phyloP scores from a whole-genome alignment of 2,113 vertebrate genomes.

The Brienomyrus longianalis region DNA sequence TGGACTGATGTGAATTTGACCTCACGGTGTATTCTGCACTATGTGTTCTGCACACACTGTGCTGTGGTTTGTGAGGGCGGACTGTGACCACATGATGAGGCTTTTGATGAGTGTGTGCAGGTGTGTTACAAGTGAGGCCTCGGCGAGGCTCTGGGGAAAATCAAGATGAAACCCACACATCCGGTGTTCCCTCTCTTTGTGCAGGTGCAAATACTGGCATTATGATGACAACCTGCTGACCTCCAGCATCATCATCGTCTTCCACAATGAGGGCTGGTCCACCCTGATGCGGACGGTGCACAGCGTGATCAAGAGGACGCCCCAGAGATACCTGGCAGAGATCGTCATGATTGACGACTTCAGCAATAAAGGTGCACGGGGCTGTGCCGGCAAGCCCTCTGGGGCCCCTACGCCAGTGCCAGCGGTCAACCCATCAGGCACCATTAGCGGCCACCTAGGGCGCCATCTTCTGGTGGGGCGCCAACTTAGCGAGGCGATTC shows the following conservation, averaged over 20 bases:
- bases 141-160: not conserved
- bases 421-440: not conserved
- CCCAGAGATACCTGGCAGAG: constrained; percentile 81
- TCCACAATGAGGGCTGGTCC: constrained; percentile 98
- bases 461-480: not conserved
- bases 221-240: constrained; percentile 86
- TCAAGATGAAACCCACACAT: not conserved
- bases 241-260: constrained; percentile 90
- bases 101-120: not conserved
- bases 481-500: not conserved
- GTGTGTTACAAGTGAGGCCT: not conserved
- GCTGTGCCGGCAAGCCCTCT: not conserved
- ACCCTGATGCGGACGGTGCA: constrained; percentile 89
- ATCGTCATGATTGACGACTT: constrained; percentile 94
- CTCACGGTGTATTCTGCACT: not conserved
- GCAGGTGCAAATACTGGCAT: constrained; percentile 84
- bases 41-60: not conserved
- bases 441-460: not conserved
- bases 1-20: not conserved
- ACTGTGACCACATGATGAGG: not conserved
- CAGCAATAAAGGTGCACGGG: constrained; percentile 85
- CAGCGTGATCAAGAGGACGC: constrained; percentile 91
- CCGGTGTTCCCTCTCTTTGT: not conserved
- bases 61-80: not conserved
- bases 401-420: not conserved